Conservation (phyloP, 2,888 invertebrate species). For the Steinernema carpocapsae region DNA sequence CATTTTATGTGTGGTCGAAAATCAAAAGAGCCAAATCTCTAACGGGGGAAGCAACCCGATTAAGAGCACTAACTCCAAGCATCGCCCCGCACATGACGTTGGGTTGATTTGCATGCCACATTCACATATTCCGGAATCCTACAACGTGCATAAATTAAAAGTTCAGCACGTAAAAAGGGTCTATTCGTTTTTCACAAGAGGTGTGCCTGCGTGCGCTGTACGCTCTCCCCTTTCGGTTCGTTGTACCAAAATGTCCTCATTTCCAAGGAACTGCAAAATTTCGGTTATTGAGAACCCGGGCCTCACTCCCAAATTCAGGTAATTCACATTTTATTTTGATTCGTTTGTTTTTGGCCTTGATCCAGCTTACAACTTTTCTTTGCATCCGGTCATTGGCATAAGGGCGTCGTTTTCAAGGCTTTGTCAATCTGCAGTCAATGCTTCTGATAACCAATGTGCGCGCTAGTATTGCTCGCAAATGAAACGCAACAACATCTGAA, state of each 20-base stretch:
- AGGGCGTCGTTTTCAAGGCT: too few relatives aligned
- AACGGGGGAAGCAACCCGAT: neutral
- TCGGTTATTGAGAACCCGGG: conserved; percentile 9
- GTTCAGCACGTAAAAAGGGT: conserved; percentile 8
- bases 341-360: neutral
- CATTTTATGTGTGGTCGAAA: neutral
- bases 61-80: neutral
- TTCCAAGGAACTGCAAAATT: conserved; percentile 1
- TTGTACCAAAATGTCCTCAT: neutral
- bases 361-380: too few relatives aligned
- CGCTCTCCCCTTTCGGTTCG: neutral
- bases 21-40: neutral
- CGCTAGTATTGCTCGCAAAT: too few relatives aligned
- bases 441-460: neutral
- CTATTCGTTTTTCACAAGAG: conserved; percentile 7
- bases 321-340: conserved; percentile 1
- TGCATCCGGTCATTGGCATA: too few relatives aligned
- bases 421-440: neutral
- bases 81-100: neutral
- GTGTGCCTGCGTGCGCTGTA: neutral
- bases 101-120: neutral
- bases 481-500: too few relatives aligned
- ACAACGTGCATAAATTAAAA: conserved; percentile 20
- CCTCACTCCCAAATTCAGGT: conserved; percentile 27
- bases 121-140: neutral